Conservation (phyloP, 2,888 invertebrate species). For the Nowickia ferox region DNA sequence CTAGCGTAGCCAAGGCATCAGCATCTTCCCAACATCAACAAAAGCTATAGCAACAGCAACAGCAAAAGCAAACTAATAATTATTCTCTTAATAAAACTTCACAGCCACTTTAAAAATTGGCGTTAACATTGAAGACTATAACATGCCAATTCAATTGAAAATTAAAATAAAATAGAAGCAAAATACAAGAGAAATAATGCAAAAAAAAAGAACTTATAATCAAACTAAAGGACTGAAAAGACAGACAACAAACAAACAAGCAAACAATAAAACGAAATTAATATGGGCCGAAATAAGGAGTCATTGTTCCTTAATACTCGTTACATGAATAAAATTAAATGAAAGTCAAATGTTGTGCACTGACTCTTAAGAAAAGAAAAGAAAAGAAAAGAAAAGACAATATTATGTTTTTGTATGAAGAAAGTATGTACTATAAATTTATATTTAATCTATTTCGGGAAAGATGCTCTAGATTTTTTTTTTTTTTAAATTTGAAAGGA, state of each 20-base stretch:
- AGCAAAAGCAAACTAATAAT: constrained; percentile 21
- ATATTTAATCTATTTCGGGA: constrained; percentile 6
- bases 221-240: background rate
- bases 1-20: constrained; percentile 22
- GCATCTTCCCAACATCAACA: constrained; percentile 29
- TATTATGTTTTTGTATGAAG: constrained; percentile 4
- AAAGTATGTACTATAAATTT: background rate
- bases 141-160: constrained; percentile 53
- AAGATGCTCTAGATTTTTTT: background rate
- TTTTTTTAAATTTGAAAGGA: no score
- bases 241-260: constrained; percentile 35
- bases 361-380: constrained; percentile 5
- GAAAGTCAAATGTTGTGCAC: constrained; percentile 23
- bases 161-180: constrained; percentile 11
- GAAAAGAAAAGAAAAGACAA: background rate
- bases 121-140: constrained; percentile 44
- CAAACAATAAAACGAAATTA: constrained; percentile 28
- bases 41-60: constrained; percentile 2
- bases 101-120: constrained; percentile 52
- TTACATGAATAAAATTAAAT: constrained; percentile 28
- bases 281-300: constrained; percentile 27
- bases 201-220: background rate
- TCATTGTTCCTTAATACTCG: constrained; percentile 21
- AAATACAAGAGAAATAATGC: background rate
- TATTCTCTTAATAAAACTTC: constrained; percentile 40